Conservation (phyloP, 2,113 vertebrate species). For the Parus major region DNA sequence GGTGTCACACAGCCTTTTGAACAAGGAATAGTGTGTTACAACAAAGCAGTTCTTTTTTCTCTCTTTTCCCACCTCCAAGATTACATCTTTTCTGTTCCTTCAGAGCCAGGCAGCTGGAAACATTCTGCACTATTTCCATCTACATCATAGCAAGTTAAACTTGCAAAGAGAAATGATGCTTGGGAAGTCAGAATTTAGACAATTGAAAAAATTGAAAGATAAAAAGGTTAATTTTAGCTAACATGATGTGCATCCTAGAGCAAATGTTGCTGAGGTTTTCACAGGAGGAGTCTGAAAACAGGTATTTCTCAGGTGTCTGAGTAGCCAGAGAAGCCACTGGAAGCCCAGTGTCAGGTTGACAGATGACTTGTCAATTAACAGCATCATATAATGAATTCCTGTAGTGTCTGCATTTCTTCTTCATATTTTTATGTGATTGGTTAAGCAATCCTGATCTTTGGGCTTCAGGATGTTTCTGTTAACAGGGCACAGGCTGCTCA, state of each 20-base stretch:
- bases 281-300: background rate
- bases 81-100: background rate
- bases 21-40: background rate
- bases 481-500: background rate
- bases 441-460: background rate
- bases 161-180: background rate
- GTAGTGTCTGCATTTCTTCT: background rate
- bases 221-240: background rate
- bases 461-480: background rate
- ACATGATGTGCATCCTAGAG: background rate
- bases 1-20: background rate
- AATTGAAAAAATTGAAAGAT: background rate
- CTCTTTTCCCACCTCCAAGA: background rate
- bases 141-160: background rate
- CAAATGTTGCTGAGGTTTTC: background rate
- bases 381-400: background rate
- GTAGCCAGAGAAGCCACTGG: background rate
- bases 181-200: background rate
- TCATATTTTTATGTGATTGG: background rate
- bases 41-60: background rate
- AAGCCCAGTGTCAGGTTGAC: background rate
- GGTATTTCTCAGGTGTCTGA: background rate
- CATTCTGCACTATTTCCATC: background rate
- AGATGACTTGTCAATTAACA: background rate
- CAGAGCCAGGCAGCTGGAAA: background rate